Evolutionary conservation across 1,140 invertebrate species (phyloP), one percentile per base, ranked within the genome.

Genomic region (Trachymyrmex cornetzi): DNA sequence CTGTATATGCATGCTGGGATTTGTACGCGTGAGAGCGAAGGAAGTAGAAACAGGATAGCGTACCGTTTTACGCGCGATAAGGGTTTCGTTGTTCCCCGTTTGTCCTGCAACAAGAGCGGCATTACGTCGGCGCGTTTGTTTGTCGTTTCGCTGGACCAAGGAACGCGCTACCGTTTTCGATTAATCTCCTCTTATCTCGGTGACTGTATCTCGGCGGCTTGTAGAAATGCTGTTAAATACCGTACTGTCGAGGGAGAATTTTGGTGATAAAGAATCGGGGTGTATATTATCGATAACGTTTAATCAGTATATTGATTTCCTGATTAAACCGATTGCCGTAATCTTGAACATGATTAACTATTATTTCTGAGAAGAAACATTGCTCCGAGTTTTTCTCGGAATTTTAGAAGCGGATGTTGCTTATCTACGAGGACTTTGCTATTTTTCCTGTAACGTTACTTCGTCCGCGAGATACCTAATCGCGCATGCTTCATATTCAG

Each of bases 41-140:
- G 85, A 88, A 90, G 57, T 57, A 64, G 69, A 81, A 90, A 90
- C 86, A 77, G 89, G 88, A 90, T 85, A 87, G 67, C 79, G 86
- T 90, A 90, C 89, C 89, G 89, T 90, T 90, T 90, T 81, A 50
- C 81, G 63, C 63, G 57, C 69, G 89, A 90, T 90, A 90, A 88
- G 86, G 81, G 69, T 89, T 90, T 84, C 77, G 77, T 69, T 50
- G 16, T 14, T 38, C 9, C 27, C 24, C 64, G 38, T 9, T 64
- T 7, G n/a, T 55, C 9, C 12, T 48, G 53, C 38, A 48, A 9
- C 12, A 30, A 24, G 67, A 19, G 34, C 12, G 44, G 7, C 38
- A 24, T 72, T 72, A 67, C 34, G 63, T n/a, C 64, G 34, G 34
- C 34, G 9, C 22, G 48, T 66, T 64, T 48, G 24, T 79, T 64